Conservation (phyloP, 2,888 invertebrate species). For the Dryocosmus kuriphilus region DNA sequence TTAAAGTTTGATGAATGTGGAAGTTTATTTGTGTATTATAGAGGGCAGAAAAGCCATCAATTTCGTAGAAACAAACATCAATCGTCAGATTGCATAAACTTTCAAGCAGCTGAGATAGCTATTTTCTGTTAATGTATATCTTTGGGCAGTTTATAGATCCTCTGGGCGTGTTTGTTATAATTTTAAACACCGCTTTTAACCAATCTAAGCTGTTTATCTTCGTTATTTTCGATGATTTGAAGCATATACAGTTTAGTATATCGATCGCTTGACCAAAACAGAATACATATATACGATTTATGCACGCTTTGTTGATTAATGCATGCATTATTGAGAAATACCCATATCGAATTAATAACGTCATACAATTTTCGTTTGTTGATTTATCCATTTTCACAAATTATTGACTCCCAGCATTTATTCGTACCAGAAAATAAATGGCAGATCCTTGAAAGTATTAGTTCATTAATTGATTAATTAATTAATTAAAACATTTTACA, state of each 20-base stretch:
- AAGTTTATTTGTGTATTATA: slow-evolving; percentile 33
- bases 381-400: slow-evolving; percentile 38
- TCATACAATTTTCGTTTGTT: slow-evolving; percentile 22
- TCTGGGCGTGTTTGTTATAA: slow-evolving; percentile 35
- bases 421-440: slow-evolving; percentile 24
- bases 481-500: neutral
- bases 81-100: slow-evolving; percentile 27
- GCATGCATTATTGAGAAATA: slow-evolving; percentile 36
- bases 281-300: slow-evolving; percentile 15
- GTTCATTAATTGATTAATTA: slow-evolving; percentile 11
- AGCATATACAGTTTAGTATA: slow-evolving; percentile 30
- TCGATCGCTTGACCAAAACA: slow-evolving; percentile 14
- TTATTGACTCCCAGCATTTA: slow-evolving; percentile 28
- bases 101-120: slow-evolving; percentile 22
- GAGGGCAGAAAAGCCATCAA: slow-evolving; percentile 22
- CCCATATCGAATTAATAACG: slow-evolving; percentile 30
- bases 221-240: slow-evolving; percentile 36
- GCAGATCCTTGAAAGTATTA: slow-evolving; percentile 26
- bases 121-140: slow-evolving; percentile 35
- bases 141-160: slow-evolving; percentile 35
- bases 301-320: slow-evolving; percentile 39
- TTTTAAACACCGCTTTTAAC: slow-evolving; percentile 25
- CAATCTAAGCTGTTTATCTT: slow-evolving; percentile 38
- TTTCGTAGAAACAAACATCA: slow-evolving; percentile 33
- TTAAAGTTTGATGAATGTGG: slow-evolving; percentile 29